Percentiles rank a stretch among this genome's conserved stretches.
Conservation (phyloP, 2,888 invertebrate genomes). For the Smittia sp. region DNA sequence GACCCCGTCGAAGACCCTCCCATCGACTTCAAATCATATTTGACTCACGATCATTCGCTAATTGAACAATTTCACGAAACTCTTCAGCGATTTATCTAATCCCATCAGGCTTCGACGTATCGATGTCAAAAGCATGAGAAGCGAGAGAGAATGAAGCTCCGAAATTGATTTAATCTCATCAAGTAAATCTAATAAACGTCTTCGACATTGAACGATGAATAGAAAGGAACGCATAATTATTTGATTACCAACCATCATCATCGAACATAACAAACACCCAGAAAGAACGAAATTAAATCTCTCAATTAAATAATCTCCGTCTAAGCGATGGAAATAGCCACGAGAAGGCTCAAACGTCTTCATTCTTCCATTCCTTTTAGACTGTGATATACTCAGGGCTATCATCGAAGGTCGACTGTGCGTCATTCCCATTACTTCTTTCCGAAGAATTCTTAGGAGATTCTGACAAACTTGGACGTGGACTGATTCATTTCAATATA, state of each 20-base stretch:
- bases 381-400: slow-evolving; percentile 15
- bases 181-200: slow-evolving; percentile 37
- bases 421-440: neutral
- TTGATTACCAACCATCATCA: slow-evolving; percentile 40
- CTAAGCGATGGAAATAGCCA: too few relatives aligned
- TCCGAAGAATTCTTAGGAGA: slow-evolving; percentile 1
- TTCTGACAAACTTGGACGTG: slow-evolving; percentile 28
- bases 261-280: slow-evolving; percentile 32
- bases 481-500: slow-evolving; percentile 37
- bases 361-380: neutral
- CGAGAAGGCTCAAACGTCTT: neutral
- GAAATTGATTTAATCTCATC: slow-evolving; percentile 36
- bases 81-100: neutral
- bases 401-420: slow-evolving; percentile 26
- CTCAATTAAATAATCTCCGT: slow-evolving; percentile 37
- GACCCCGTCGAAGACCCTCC: too few relatives aligned
- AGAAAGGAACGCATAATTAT: slow-evolving; percentile 34
- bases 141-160: neutral
- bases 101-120: neutral
- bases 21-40: neutral
- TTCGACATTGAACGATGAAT: slow-evolving; percentile 8
- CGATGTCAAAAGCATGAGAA: slow-evolving; percentile 14
- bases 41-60: neutral
- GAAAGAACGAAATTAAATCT: slow-evolving; percentile 20
- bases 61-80: slow-evolving; percentile 8